These are phyloP conservation scores for Galeruca laticollis DNA, from an alignment of 2,888 invertebrate species.

Conservation along the genomic window DNA sequence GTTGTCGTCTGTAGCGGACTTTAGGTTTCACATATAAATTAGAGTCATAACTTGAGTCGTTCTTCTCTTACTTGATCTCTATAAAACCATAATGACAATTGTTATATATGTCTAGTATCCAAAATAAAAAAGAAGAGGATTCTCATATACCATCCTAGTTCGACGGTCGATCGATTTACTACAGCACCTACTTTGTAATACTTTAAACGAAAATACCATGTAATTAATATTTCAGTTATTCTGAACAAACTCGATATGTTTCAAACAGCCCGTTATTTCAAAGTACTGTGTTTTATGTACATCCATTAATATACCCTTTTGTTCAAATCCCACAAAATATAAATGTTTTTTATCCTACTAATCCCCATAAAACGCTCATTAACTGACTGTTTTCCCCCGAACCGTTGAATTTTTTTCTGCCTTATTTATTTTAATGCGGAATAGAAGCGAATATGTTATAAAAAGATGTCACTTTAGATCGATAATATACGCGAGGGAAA, in stretches of 20 bases:
- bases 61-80: no score
- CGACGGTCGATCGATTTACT: no score
- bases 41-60: no score
- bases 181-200: no score
- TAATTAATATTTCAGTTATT: no score
- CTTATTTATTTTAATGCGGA: conserved; percentile 56
- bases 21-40: no score
- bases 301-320: conserved; percentile 1
- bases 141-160: no score
- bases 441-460: conserved; percentile 52
- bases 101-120: no score
- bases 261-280: not conserved
- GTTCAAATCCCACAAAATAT: conserved; percentile 4
- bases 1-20: no score
- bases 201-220: no score
- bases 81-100: no score
- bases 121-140: no score
- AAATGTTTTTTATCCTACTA: conserved; percentile 16
- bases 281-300: not conserved
- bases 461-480: conserved; percentile 65
- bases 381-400: conserved; percentile 23
- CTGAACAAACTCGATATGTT: not conserved
- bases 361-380: conserved; percentile 37
- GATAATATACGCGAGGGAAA: conserved; percentile 64
- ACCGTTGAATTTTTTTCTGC: conserved; percentile 30